A percentile compares a stretch with the other conserved stretches of the same genome.
Evolutionary conservation across 2,797 vertebrate species (phyloP).

Genomic region (Danio tinwini): DNA sequence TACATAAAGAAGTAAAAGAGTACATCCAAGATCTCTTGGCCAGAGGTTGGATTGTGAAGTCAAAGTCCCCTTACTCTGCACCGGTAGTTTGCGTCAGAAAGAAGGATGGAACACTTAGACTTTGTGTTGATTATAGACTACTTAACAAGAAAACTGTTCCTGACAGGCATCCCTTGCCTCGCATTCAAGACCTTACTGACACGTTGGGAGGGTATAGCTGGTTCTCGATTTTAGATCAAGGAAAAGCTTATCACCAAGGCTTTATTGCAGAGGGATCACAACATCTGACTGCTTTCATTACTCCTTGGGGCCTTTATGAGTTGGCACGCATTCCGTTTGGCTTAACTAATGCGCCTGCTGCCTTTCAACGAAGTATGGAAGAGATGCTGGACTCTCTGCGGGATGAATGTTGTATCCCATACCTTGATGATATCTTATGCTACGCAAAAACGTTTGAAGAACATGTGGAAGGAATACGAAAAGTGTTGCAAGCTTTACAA

Average conservation of each 20-base stretch:
- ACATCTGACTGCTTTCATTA: background rate
- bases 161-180: background rate
- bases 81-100: background rate
- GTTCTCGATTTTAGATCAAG: background rate
- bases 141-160: background rate
- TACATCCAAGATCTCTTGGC: background rate
- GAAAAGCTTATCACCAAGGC: background rate
- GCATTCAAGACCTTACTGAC: conserved; percentile 1
- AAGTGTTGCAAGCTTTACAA: conserved; percentile 7
- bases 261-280: background rate
- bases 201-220: background rate
- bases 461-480: background rate
- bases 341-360: too few relatives aligned
- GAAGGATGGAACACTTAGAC: background rate
- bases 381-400: too few relatives aligned
- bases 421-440: too few relatives aligned
- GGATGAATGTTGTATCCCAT: too few relatives aligned
- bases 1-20: background rate
- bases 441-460: background rate
- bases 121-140: background rate
- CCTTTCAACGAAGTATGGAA: too few relatives aligned
- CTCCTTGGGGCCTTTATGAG: too few relatives aligned
- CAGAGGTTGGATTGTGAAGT: background rate
- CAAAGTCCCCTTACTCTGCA: background rate
- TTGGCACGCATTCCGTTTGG: too few relatives aligned